phyloP scores from a whole-genome alignment of 2,797 vertebrate genomes.

The Ciconia nigra region DNA sequence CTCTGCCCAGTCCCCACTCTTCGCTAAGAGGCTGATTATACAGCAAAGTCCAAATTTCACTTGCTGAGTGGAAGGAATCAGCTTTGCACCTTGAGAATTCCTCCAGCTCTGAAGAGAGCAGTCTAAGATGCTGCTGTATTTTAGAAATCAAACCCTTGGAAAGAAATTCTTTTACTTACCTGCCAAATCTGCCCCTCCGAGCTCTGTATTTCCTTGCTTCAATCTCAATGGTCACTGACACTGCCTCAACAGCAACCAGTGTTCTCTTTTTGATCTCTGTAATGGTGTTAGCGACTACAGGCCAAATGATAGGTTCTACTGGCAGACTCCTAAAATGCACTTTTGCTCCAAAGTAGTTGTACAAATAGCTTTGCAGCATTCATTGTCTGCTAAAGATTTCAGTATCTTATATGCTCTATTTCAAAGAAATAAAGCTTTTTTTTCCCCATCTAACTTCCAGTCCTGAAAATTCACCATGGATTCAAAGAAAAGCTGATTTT shows the following conservation, averaged over 20 bases:
- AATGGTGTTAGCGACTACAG: neutral
- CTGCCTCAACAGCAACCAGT: neutral
- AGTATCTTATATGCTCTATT: neutral
- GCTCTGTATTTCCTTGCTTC: neutral
- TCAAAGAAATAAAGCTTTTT: neutral
- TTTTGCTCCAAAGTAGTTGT: neutral
- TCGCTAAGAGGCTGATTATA: neutral
- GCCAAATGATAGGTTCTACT: neutral
- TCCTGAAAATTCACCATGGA: neutral
- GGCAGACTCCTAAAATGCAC: neutral
- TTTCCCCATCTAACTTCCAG: neutral
- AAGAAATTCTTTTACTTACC: neutral
- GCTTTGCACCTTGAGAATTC: neutral
- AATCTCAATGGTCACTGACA: neutral
- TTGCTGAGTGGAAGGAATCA: neutral
- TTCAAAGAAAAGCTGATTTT: neutral
- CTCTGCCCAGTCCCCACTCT: neutral
- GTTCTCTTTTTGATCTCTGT: neutral
- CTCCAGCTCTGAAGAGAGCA: neutral
- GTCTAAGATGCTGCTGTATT: neutral
- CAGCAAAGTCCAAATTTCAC: neutral
- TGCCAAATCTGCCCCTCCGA: neutral
- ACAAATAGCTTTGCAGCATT: neutral
- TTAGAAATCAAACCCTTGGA: neutral
- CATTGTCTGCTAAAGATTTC: constrained; percentile 2